phyloP scores from a whole-genome alignment of 2,113 vertebrate genomes.

The Mormoops blainvillei region DNA sequence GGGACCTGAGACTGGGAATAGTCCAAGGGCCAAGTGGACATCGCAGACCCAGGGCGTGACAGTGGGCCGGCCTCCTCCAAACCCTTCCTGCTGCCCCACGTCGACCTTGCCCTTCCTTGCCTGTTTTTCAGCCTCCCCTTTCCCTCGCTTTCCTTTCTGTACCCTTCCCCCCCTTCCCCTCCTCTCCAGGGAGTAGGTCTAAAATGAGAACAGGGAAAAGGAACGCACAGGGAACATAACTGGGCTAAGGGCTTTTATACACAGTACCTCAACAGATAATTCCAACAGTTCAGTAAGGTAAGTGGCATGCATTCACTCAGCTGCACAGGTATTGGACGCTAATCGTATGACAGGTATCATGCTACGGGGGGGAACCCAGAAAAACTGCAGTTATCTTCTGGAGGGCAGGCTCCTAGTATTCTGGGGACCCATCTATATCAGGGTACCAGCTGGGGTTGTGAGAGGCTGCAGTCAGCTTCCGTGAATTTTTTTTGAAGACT shows the following conservation, averaged over 20 bases:
- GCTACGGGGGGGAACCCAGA: too few species aligned
- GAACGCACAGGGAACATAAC: not conserved
- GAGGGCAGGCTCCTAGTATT: too few species aligned
- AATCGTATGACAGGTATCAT: too few species aligned
- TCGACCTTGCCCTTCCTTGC: too few species aligned
- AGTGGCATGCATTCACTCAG: not conserved
- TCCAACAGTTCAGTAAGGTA: not conserved
- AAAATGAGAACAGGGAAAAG: not conserved
- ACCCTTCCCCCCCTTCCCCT: not conserved
- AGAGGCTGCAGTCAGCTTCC: too few species aligned
- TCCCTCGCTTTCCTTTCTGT: not conserved
- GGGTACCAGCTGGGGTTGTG: too few species aligned
- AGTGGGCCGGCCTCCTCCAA: not conserved
- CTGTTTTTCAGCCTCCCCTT: not conserved
- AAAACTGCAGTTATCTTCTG: too few species aligned
- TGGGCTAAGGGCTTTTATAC: not conserved
- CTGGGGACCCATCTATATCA: too few species aligned
- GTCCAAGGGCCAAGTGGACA: not conserved
- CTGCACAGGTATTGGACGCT: too few species aligned
- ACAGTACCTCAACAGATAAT: not conserved
- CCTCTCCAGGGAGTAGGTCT: not conserved
- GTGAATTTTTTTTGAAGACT: too few species aligned
- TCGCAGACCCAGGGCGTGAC: not conserved
- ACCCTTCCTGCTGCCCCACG: not conserved
- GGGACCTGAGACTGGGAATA: not conserved